These are phyloP conservation scores for Falco biarmicus DNA, from an alignment of 2,797 vertebrate species.

Conservation along the genomic window DNA sequence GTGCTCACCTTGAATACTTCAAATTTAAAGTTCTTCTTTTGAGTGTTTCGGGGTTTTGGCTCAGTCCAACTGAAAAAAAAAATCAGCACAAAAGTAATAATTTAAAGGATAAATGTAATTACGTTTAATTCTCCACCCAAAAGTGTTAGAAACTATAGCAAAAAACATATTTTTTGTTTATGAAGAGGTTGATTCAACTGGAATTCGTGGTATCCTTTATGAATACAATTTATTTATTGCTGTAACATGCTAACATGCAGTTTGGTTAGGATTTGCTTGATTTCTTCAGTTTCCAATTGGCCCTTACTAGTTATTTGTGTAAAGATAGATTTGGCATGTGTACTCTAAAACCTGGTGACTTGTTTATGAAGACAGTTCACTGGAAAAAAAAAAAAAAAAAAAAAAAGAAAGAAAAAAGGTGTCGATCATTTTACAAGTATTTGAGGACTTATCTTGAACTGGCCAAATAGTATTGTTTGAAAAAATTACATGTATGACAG, in stretches of 20 bases:
- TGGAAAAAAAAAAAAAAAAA: too few species aligned
- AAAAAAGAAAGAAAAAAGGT: background rate
- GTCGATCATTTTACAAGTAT: background rate
- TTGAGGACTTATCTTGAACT: background rate
- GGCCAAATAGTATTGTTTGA: background rate
- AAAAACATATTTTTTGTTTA: background rate
- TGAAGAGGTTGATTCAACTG: background rate
- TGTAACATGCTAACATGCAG: background rate
- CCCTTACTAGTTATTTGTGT: background rate
- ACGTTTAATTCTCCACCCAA: background rate
- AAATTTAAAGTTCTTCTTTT: background rate
- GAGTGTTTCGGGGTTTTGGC: background rate
- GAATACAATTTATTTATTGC: background rate
- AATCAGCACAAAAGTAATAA: background rate
- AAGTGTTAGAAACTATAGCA: background rate
- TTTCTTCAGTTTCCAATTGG: background rate
- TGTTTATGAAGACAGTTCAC: background rate
- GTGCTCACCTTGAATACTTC: background rate
- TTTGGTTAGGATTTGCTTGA: background rate
- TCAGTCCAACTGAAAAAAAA: background rate
- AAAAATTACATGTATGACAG: background rate
- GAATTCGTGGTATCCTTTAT: background rate
- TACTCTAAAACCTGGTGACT: background rate
- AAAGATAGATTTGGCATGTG: background rate
- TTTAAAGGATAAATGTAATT: background rate